Base-by-base conservation (phyloP, 2,888 invertebrate species). In the Drosophila limbata region DNA sequence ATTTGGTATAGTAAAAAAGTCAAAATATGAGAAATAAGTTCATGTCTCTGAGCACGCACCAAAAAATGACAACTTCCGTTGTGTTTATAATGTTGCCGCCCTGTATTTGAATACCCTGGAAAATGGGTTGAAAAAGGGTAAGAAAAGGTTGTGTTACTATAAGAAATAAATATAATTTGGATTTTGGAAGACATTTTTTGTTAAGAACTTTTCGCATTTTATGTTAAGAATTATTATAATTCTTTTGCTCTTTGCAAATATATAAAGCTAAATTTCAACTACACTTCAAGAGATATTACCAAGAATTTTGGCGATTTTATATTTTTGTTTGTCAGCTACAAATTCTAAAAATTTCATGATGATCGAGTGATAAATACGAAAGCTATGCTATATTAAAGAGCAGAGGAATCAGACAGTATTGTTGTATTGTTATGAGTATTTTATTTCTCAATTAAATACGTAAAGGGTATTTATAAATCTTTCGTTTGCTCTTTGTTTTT, bases 1-100 rank as follows among this genome's bases (percentile, higher is more conserved):
- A 52, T 59, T 65, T 62, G 47, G 15, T 57, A 60, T 63, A 68
- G 59, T 64, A 64, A 65, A 69, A 69, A 65, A 79, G 79, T 76
- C 79, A 71, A 64, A 79, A 65, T 68, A 79, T 75, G 62, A 65
- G 48, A 50, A 65, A 60, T 67, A 59, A 64, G 39, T 63, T 70
- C 65, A 60, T 62, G 67, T 79, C 59, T 61, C 11, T 55, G 40
- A 47, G 75, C 77, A 77, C 75, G 75, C 79, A 74, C 70, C 70
- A 63, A 50, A 78, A 78, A 69, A 45, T 31, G 45, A 4, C 44
- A 45, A 79, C 79, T 71, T 79, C 79, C 79, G 74, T 53, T 65
- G 33, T 15, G 17, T 59, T 52, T 15, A 33, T 17, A 35, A 15
- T 42, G 35, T 45, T 42, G 25, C 57, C 57, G 57, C 57, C 57